A percentile compares a stretch with the other conserved stretches of the same genome.
These are phyloP conservation scores for Hippocampus kuda DNA, from an alignment of 2,797 vertebrate genomes.

Conservation along the genomic window DNA sequence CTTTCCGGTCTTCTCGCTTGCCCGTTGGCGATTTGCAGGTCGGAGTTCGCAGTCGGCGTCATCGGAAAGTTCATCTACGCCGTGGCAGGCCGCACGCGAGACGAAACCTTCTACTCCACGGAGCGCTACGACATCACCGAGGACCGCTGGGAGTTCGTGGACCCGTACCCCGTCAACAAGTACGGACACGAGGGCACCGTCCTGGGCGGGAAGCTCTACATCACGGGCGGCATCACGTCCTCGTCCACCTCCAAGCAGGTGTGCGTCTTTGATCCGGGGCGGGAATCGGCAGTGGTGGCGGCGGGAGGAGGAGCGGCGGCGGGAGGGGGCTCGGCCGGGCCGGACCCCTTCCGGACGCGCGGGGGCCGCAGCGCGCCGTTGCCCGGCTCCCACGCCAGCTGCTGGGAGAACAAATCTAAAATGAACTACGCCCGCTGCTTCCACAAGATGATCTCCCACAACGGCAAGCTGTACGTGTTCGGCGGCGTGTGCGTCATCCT, in stretches of 20 bases:
- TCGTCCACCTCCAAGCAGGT: slow-evolving; percentile 99
- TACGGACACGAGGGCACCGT: slow-evolving; percentile 97
- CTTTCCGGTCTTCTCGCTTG: background rate
- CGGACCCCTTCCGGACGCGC: slow-evolving; percentile 70
- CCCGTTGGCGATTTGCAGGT: slow-evolving; percentile 64
- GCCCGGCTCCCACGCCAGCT: slow-evolving; percentile 70
- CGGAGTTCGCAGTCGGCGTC: slow-evolving; percentile 95
- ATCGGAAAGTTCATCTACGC: slow-evolving; percentile 95
- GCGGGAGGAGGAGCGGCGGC: slow-evolving; percentile 54
- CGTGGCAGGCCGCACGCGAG: slow-evolving; percentile 91
- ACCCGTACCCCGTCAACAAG: slow-evolving; percentile 98
- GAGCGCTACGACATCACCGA: slow-evolving; percentile 95
- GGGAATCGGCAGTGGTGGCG: slow-evolving; percentile 71
- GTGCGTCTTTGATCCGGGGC: slow-evolving; percentile 93
- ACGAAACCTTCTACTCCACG: slow-evolving; percentile 97
- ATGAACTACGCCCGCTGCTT: slow-evolving; percentile 99
- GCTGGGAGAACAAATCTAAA: slow-evolving; percentile 99
- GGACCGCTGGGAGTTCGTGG: slow-evolving; percentile 97
- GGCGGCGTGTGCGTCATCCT: slow-evolving; percentile 96
- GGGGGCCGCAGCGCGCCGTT: slow-evolving; percentile 79
- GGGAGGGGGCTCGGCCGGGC: slow-evolving; percentile 53
- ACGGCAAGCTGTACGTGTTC: slow-evolving; percentile 96
- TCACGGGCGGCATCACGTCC: slow-evolving; percentile 97
- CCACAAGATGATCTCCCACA: slow-evolving; percentile 99
- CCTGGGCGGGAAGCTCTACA: slow-evolving; percentile 87